phyloP scores from a whole-genome alignment of 2,113 vertebrate genomes.

The Poeciliopsis retropinna region DNA sequence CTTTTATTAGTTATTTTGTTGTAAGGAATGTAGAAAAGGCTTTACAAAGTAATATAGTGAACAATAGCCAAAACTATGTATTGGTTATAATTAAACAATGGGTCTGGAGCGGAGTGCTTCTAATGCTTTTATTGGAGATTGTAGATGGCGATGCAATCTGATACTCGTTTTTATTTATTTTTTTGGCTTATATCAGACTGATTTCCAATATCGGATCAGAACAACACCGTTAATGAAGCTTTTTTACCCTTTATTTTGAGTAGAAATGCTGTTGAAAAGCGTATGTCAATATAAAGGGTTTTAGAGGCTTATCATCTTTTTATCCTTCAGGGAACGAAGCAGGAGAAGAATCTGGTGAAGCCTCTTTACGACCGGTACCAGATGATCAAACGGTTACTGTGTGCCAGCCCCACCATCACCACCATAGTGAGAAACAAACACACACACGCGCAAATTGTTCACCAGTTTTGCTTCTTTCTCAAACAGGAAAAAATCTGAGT shows the following conservation, averaged over 20 bases:
- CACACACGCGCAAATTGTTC: background rate
- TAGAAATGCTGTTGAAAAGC: background rate
- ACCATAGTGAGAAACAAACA: constrained; percentile 87
- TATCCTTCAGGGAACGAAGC: constrained; percentile 81
- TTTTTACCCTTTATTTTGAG: background rate
- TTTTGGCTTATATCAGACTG: no score
- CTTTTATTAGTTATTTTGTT: no score
- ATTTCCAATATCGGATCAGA: no score
- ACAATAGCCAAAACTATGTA: no score
- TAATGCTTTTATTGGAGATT: no score
- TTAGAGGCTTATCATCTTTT: no score
- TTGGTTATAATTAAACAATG: no score
- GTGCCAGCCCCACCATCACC: constrained; percentile 86
- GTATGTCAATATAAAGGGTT: background rate
- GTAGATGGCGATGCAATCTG: no score
- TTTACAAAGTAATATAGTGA: no score
- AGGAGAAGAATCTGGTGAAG: constrained; percentile 90
- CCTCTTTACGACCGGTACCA: constrained; percentile 93
- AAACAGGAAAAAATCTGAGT: background rate
- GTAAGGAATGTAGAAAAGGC: no score
- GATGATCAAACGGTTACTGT: constrained; percentile 91
- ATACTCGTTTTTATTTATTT: no score
- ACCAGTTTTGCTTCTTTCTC: background rate
- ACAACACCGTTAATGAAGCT: background rate
- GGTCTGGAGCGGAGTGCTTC: no score